Conservation (phyloP, 2,113 vertebrate species). For the Xiphophorus couchianus region DNA sequence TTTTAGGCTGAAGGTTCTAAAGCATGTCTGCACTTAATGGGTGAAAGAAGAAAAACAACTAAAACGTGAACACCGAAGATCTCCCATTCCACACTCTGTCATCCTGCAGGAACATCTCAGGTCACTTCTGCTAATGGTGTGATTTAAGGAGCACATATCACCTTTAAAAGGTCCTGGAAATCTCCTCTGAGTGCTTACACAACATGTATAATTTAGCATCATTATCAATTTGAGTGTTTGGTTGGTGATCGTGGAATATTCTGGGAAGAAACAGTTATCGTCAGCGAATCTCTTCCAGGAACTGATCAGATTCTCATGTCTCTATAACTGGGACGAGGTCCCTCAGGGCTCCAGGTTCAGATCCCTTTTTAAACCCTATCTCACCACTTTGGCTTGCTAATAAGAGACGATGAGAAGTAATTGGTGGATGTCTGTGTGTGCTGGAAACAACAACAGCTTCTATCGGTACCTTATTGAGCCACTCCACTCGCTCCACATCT, state of each 20-base stretch:
- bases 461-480: constrained; percentile 92
- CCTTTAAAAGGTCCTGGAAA: constrained; percentile 5
- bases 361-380: constrained; percentile 60
- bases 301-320: background rate
- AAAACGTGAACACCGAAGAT: no score
- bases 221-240: no score
- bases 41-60: background rate
- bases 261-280: constrained; percentile 29
- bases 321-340: constrained; percentile 25
- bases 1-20: no score
- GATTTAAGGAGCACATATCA: background rate
- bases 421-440: background rate
- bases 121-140: background rate
- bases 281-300: constrained; percentile 23
- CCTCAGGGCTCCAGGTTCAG: constrained; percentile 56
- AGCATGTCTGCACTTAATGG: background rate
- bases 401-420: background rate
- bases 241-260: background rate
- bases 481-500: constrained; percentile 95
- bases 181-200: background rate
- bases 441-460: constrained; percentile 20
- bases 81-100: background rate
- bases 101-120: background rate
- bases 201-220: background rate
- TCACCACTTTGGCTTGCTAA: constrained; percentile 11